Base-by-base conservation (phyloP, 2,113 vertebrate genomes). In the Diphyllodes magnificus region DNA sequence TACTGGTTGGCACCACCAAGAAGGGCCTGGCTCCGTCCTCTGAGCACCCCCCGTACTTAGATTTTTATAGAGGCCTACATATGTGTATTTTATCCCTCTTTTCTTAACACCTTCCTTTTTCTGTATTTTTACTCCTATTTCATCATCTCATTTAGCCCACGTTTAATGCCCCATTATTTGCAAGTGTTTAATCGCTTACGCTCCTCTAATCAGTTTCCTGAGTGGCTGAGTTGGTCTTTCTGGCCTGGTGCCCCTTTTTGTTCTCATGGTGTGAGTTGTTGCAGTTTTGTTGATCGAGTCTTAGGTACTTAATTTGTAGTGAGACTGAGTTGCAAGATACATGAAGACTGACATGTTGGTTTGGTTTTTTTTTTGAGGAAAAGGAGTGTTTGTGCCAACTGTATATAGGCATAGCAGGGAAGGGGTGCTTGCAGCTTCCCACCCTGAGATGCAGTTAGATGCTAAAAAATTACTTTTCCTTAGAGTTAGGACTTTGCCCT, bases 71-170 rank as follows among this genome's bases (percentile, higher is more conserved):
- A 44, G 18, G 3, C 37, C 15, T 7, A 15, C 33, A 12, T 23
- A 9, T 7, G 20, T 39, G 13, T 22, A 22, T 37, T 65, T 73
- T 2, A 7, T 2, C 8, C 3, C 1, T 15, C 2, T 23, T 4
- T 10, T 39, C 5, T 4, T 22, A 65, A 25, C 5, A 2, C 3
- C 3, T 18, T 24, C 4, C 2, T 42, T 11, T 12, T 4, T 23
- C 5, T 0, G 0, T 21, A 0, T 51, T 78, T 53, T 45, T 21
- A 1, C 16, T 22, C 27, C 7, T 10, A 0, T n/a, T 83, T 10
- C 3, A 11, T 53, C 10, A 2, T 0, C 24, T 63, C 15, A 6
- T 7, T 16, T 3, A 25, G 13, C 31, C 40, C 9, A 2, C 12
- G 0, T 44, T 44, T 28, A 24, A 6, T 11, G 40, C 30, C 44